Evolutionary conservation across 2,888 invertebrate genomes (phyloP).

Genomic region (Mantis religiosa): DNA sequence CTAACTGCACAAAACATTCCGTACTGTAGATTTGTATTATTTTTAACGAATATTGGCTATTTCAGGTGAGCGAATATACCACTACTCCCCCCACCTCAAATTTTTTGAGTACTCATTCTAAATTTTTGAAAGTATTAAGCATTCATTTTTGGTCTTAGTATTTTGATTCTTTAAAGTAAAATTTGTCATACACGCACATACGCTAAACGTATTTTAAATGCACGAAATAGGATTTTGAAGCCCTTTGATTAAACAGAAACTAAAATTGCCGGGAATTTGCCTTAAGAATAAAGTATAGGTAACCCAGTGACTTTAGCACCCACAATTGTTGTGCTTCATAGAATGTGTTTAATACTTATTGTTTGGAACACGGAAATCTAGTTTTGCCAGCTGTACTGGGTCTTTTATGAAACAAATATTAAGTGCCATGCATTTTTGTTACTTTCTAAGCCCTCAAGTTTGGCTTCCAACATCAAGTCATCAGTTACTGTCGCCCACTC

Average conservation of each 20-base stretch:
- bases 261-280: constrained; percentile 24
- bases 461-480: not conserved
- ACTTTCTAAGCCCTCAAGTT: not conserved
- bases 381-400: too few relatives aligned
- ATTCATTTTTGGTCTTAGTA: not conserved
- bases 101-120: not conserved
- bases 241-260: not conserved
- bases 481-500: not conserved
- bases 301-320: constrained; percentile 8
- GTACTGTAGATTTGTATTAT: constrained; percentile 24
- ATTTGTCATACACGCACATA: constrained; percentile 22
- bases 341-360: not conserved
- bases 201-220: not conserved
- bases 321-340: not conserved
- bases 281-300: constrained; percentile 6
- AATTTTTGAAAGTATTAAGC: not conserved
- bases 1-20: constrained; percentile 48
- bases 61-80: not conserved
- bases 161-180: not conserved
- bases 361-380: too few relatives aligned
- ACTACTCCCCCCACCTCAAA: not conserved
- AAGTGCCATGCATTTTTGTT: not conserved
- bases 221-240: not conserved
- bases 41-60: constrained; percentile 4
- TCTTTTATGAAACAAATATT: too few relatives aligned